Base-by-base conservation (phyloP, 2,113 vertebrate genomes). In the Ibidorhyncha struthersii region DNA sequence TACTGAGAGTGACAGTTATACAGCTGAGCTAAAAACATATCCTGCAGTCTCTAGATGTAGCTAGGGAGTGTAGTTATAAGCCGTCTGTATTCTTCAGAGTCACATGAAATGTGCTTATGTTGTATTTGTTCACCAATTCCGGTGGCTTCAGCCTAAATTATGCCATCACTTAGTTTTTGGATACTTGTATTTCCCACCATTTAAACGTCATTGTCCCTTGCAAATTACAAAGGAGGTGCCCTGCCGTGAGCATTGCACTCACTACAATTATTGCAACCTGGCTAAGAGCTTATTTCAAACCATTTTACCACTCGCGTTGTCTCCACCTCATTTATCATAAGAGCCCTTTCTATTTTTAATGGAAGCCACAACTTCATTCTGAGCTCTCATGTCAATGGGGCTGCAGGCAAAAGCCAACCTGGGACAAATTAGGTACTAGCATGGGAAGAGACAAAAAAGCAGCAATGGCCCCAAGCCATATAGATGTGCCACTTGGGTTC, bases 401-500 rank as follows among this genome's bases (percentile, higher is more conserved):
- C 74, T 97, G 94, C 97, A 97, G 94, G 95, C 97, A 96, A 98
- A 97, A 79, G 83, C 94, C 97, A 98, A 95, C 91, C 96, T 93
- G 91, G 97, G 89, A 87, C 91, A 82, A 78, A 82, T 47, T 65
- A 67, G 82, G 53, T 43, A 66, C 96, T 89, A 96, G 95, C 97
- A 96, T 59, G 78, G 94, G 96, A 96, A 93, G 84, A 97, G 86
- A 76, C 43, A 34, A 77, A 92, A 92, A 93, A 88, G 70, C 83
- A 10, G 36, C 63, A 6, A 6, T n/a, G 79, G 80, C 86, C 82
- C 10, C 4, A 0, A 38, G 76, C 72, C 96, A 89, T n/a, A 32
- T 11, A 70, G 84, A 95, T 36, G 73, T 25, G 49, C 72, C 6
- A 21, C 74, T 90, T 47, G 15, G 94, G 83, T 81, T 96, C 55